Percentiles rank a stretch among this genome's conserved stretches.
These are phyloP conservation scores for Euclidia mi DNA, from an alignment of 2,888 invertebrate species.

Conservation along the genomic window DNA sequence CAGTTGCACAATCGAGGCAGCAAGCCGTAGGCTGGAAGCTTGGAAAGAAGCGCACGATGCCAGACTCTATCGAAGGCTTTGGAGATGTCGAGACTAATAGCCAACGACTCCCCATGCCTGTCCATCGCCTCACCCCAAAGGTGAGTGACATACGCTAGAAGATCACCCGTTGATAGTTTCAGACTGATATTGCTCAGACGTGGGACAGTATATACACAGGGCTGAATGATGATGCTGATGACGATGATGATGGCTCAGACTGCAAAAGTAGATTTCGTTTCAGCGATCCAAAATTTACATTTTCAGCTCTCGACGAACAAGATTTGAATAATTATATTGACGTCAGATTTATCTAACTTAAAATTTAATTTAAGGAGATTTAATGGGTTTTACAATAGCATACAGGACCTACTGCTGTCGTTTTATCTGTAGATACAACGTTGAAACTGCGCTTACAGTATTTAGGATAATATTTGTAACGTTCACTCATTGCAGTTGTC, in stretches of 20 bases:
- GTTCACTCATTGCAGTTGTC: background rate
- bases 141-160: too few relatives aligned
- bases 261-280: conserved; percentile 46
- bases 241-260: too few relatives aligned
- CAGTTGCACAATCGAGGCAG: too few relatives aligned
- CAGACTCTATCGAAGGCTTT: too few relatives aligned
- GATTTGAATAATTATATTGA: conserved; percentile 68
- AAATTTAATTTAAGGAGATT: conserved; percentile 61
- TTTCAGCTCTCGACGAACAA: conserved; percentile 64
- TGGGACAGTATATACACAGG: conserved; percentile 59
- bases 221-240: too few relatives aligned
- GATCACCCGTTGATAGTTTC: too few relatives aligned
- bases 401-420: conserved; percentile 34
- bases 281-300: conserved; percentile 55
- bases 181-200: conserved; percentile 61
- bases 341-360: conserved; percentile 61
- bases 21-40: too few relatives aligned
- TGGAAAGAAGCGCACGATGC: too few relatives aligned
- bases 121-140: too few relatives aligned
- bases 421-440: conserved; percentile 25
- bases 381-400: conserved; percentile 45
- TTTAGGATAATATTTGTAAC: conserved; percentile 10
- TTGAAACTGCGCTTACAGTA: conserved; percentile 3
- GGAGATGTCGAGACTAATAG: too few relatives aligned
- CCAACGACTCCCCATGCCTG: too few relatives aligned